Evolutionary conservation across 2,888 invertebrate genomes (phyloP).

Genomic region (Aradus depressus): DNA sequence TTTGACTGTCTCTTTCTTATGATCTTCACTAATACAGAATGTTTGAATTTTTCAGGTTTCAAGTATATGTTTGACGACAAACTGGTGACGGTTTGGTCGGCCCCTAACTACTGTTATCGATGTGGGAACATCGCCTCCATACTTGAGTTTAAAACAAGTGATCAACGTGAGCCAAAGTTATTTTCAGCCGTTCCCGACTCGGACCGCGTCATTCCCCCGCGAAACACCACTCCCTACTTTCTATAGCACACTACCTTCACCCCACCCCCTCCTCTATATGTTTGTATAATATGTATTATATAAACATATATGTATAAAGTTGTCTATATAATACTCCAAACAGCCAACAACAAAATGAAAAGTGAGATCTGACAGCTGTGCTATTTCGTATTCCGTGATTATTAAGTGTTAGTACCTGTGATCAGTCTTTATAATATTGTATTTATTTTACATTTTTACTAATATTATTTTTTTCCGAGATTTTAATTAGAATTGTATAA

Average conservation of each 20-base stretch:
- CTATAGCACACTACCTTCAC: conserved; percentile 46
- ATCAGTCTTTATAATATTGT: conserved; percentile 18
- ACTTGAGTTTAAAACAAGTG: conserved; percentile 71
- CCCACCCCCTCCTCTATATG: background rate
- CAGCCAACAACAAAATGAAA: conserved; percentile 3
- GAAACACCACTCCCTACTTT: conserved; percentile 93
- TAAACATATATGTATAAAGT: too few species aligned
- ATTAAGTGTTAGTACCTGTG: conserved; percentile 19
- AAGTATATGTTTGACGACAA: conserved; percentile 98
- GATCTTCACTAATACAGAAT: too few species aligned
- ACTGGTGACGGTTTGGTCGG: conserved; percentile 97
- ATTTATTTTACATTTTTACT: conserved; percentile 10
- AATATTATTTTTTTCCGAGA: too few species aligned
- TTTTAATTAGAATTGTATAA: too few species aligned
- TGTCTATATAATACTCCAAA: background rate
- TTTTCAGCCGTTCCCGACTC: conserved; percentile 94
- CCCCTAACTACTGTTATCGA: conserved; percentile 98
- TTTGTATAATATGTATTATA: too few species aligned
- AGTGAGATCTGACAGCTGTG: conserved; percentile 20
- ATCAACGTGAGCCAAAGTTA: conserved; percentile 67
- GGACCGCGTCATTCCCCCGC: conserved; percentile 83
- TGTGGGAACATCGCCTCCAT: conserved; percentile 98
- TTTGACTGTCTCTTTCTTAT: too few species aligned
- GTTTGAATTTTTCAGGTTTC: conserved; percentile 62
- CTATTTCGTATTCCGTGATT: conserved; percentile 12